Base-by-base conservation (phyloP, 2,797 vertebrate genomes). In the Anguilla anguilla region DNA sequence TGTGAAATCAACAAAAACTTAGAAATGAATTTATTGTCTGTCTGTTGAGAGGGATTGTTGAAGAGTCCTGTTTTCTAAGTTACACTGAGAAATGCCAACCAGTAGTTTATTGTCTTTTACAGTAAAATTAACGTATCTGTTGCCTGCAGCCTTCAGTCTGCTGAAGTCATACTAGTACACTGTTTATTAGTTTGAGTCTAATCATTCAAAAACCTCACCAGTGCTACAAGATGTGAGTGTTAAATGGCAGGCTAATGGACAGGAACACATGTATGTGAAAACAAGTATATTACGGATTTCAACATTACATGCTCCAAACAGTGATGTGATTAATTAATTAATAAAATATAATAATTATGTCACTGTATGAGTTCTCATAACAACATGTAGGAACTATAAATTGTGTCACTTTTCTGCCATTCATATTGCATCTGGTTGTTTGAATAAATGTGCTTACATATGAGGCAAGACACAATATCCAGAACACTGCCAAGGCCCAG, bases 1-100 rank as follows among this genome's bases (percentile, higher is more conserved):
- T 92, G 11, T 53, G 11, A 94, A 94, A 94, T 96, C 92, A 95
- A 96, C 94, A 94, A 94, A 93, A 83, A 72, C 61, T 35, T 69
- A 69, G 64, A 69, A 69, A 69, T 28, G 25, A 69, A 69, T 69
- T 28, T 28, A 69, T 69, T 69, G 25, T 7, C 64, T 69, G 25
- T 69, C 5, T 10, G n/a, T n/a, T 11, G 10, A 28, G 25, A 67
- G n/a, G 64, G 25, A n/a, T 69, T 69, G 25, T 39, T 55, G 28
- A 39, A 39, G n/a, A 53, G 46, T 57, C n/a, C 51, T 28, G 57
- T 6, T 22, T 53, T 28, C 46, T 84, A 57, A 51, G 46, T 28
- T 51, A 28, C 82, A 83, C 59, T 87, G n/a, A 87, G 49, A 87
- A 67, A 87, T 35, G 79, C 39, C 57, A 28, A 15, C 83, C 46